Evolutionary conservation across 2,113 vertebrate species (phyloP).

Genomic region (Excalfactoria chinensis): DNA sequence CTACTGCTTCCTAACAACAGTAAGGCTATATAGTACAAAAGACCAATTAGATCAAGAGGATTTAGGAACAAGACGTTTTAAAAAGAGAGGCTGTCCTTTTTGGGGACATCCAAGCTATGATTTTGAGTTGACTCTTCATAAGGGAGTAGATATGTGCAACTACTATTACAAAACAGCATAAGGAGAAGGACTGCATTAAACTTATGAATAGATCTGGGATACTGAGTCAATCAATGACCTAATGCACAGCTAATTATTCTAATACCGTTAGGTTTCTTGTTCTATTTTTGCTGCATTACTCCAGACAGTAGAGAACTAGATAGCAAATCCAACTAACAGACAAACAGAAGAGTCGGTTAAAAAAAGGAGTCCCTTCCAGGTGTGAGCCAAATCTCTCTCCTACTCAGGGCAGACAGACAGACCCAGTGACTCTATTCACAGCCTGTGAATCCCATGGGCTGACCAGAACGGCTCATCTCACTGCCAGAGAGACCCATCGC

Average conservation of each 20-base stretch:
- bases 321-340: neutral
- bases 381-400: neutral
- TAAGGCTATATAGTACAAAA: neutral
- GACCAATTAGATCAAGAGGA: neutral
- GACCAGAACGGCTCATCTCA: neutral
- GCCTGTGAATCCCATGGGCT: neutral
- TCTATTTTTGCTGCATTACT: neutral
- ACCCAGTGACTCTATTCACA: neutral
- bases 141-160: neutral
- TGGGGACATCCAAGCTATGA: neutral
- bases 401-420: neutral
- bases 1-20: neutral
- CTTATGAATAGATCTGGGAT: neutral
- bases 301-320: neutral
- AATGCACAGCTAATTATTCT: neutral
- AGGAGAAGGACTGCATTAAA: neutral
- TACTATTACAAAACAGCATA: neutral
- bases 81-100: neutral
- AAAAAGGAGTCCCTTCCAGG: neutral
- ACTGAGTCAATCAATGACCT: neutral
- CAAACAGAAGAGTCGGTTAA: neutral
- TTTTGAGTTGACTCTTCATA: neutral
- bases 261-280: neutral
- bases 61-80: neutral
- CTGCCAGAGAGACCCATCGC: neutral